Evolutionary conservation across 2,797 vertebrate genomes (phyloP).

Genomic region (Poecile montanus): DNA sequence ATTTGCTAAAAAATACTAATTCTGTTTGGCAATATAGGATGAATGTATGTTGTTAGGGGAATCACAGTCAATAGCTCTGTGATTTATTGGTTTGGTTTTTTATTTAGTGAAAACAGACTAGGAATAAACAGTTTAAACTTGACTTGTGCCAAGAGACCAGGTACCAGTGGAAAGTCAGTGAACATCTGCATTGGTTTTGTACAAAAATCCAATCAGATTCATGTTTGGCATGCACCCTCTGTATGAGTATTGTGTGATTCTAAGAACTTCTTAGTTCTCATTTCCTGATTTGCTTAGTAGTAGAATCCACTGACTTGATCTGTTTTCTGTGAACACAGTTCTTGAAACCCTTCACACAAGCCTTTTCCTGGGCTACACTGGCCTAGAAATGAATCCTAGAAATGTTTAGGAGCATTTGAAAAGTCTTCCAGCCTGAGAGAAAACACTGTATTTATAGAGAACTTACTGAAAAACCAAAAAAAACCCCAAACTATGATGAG

Average conservation of each 20-base stretch:
- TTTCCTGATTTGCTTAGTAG: neutral
- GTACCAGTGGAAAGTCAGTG: neutral
- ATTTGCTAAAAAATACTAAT: neutral
- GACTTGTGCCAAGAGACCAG: neutral
- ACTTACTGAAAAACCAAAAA: neutral
- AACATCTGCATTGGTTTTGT: neutral
- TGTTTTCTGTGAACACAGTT: neutral
- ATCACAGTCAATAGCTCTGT: neutral
- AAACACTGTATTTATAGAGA: neutral
- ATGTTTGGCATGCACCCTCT: neutral
- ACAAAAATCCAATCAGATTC: neutral
- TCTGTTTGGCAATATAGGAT: neutral
- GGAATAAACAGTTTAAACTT: neutral
- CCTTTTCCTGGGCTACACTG: neutral
- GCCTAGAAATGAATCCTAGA: neutral
- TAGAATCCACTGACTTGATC: neutral
- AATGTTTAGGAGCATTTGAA: neutral
- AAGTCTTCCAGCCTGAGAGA: neutral
- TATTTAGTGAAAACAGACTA: neutral
- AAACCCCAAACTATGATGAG: neutral
- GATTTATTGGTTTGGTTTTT: fast-evolving
- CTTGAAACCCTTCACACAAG: neutral
- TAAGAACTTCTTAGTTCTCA: neutral
- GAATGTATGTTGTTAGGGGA: neutral
- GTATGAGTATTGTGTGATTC: neutral